Conservation (phyloP, 2,797 vertebrate species). For the Pipistrellus pipistrellus region DNA sequence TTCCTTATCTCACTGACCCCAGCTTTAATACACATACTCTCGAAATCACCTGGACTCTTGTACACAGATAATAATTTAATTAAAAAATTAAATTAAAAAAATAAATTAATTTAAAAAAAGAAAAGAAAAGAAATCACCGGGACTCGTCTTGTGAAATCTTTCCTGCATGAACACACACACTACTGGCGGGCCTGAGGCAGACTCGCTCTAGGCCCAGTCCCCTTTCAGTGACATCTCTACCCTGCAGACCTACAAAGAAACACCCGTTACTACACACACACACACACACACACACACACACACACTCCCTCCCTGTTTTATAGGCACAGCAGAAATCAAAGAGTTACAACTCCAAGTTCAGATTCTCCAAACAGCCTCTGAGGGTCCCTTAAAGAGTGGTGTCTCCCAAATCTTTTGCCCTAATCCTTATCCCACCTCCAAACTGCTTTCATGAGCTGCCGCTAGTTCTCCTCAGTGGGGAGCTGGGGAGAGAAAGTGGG, state of each 20-base stretch:
- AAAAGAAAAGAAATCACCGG: background rate
- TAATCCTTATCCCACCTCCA: background rate
- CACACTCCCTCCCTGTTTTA: background rate
- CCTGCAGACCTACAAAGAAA: background rate
- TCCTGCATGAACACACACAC: background rate
- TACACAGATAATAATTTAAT: no score
- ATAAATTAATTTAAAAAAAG: no score
- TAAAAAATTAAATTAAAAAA: no score
- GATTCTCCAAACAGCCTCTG: background rate
- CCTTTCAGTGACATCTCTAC: background rate
- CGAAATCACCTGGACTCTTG: no score
- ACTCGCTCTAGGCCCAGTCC: background rate
- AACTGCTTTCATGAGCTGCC: background rate
- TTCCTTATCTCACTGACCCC: background rate
- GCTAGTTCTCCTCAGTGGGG: background rate
- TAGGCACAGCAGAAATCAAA: background rate
- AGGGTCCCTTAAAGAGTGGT: background rate
- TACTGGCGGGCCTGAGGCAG: background rate
- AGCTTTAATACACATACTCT: background rate
- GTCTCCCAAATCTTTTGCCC: background rate
- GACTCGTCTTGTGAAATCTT: background rate
- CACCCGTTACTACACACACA: no score
- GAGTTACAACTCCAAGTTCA: background rate
- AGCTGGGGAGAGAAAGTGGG: background rate
- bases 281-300: no score